These are phyloP conservation scores for Octomys mimax DNA, from an alignment of 2,797 vertebrate species.

Conservation along the genomic window DNA sequence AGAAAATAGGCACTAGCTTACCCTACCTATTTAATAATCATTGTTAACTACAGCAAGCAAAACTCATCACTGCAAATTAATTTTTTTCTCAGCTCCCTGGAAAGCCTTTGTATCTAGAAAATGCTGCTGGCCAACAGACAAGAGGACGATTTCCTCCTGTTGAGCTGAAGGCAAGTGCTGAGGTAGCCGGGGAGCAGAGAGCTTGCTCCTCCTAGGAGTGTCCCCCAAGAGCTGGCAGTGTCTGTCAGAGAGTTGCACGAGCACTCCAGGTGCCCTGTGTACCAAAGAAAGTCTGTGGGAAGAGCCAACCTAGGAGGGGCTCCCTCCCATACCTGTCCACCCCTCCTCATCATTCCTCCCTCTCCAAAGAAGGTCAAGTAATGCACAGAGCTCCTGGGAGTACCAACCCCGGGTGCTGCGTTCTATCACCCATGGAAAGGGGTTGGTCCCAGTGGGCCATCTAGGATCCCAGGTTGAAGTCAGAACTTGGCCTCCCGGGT, in stretches of 20 bases:
- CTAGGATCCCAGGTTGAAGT: neutral
- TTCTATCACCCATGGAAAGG: neutral
- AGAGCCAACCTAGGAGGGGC: neutral
- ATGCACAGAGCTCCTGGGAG: neutral
- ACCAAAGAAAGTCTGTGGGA: neutral
- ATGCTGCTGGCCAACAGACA: neutral
- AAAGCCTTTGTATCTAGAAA: slow-evolving; percentile 79
- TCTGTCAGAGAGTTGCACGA: neutral
- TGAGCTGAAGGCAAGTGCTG: neutral
- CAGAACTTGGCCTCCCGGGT: neutral
- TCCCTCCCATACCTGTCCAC: neutral
- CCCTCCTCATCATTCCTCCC: neutral
- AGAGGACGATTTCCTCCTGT: neutral
- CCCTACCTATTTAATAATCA: slow-evolving; percentile 84
- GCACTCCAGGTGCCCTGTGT: neutral
- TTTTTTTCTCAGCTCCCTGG: slow-evolving; percentile 77
- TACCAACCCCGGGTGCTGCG: neutral
- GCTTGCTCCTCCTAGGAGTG: neutral
- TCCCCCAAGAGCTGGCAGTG: neutral
- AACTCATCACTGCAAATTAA: slow-evolving; percentile 75
- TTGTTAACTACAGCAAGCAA: slow-evolving; percentile 82
- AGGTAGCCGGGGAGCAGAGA: neutral
- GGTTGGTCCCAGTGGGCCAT: neutral
- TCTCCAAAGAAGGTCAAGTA: neutral
- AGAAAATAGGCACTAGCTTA: slow-evolving; percentile 80